Base-by-base conservation (phyloP, 2,888 invertebrate genomes). In the Syrista parreyssii region DNA sequence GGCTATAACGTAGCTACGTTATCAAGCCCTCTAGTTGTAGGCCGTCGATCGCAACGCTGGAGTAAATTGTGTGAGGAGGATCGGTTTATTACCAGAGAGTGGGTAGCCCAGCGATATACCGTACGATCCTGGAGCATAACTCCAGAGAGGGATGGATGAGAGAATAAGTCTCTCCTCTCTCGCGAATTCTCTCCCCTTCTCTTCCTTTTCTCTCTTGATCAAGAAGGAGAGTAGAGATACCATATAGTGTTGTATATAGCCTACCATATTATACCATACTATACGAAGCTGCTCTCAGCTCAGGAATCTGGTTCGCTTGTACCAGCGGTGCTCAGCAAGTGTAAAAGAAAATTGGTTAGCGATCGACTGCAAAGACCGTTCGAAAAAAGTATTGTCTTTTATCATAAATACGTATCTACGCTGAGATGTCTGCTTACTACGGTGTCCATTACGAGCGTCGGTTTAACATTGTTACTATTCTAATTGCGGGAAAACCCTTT, bases 301-400 rank as follows among this genome's bases (percentile, higher is more conserved):
- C 76, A 83, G 84, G 86, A 86, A 88, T 88, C 86, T 87, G 85
- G 85, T 84, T 85, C 84, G 82, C 79, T 83, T 84, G 81, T 81
- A 79, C 78, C 87, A 86, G 85, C 76, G 87, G 84, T 85, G 86
- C 87, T 88, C 88, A 85, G 12, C 71, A 33, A 71, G 71, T 71
- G 55, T 55, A 23, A 55, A 55, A 9, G 23, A 23, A 23, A 55
- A 55, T 55, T 55, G 55, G 55, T 55, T 23, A 55, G 23, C 6
- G 23, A 40, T 15, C 40, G 55, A 55, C 23, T 55, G 1, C 9
- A 55, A 55, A 15, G 23, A 9, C 23, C 23, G 55, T 55, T 55
- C 9, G 9, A 55, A 55, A 55, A 12, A 40, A 40, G 6, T 15
- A 9, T 55, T 23, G 55, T 23, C 0, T 9, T 23, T 55, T 55